These are phyloP conservation scores for Forbesichthys agassizii DNA, from an alignment of 2,113 vertebrate species.

Conservation along the genomic window DNA sequence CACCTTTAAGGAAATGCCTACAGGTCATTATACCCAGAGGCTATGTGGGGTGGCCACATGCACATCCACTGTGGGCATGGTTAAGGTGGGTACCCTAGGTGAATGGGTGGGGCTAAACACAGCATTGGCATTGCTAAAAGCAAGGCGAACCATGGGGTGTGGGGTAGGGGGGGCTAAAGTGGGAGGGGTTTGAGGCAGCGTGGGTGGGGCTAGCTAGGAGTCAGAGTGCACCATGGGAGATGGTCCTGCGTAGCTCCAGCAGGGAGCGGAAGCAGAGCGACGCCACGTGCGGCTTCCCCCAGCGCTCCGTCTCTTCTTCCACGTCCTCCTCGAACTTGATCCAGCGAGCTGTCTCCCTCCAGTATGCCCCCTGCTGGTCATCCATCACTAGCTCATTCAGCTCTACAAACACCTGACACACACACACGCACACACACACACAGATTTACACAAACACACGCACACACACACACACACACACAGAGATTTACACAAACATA, in stretches of 20 bases:
- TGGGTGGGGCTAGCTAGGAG: background rate
- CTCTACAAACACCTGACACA: slow-evolving; percentile 95
- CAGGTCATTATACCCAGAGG: no score
- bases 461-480: no score
- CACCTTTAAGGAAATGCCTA: no score
- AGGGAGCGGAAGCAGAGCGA: slow-evolving; percentile 90
- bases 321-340: slow-evolving; percentile 94
- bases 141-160: background rate
- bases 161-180: background rate
- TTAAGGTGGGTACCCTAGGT: background rate
- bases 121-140: background rate
- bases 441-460: slow-evolving; percentile 1
- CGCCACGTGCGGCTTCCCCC: slow-evolving; percentile 88
- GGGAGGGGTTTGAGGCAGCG: background rate
- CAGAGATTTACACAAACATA: no score
- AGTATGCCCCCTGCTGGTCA: slow-evolving; percentile 91
- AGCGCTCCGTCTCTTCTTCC: slow-evolving; percentile 89
- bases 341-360: slow-evolving; percentile 92
- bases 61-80: no score
- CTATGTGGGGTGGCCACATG: no score
- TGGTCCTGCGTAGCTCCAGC: slow-evolving; percentile 85
- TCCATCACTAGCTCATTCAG: slow-evolving; percentile 90
- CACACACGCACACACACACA: slow-evolving; percentile 30
- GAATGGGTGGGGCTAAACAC: background rate
- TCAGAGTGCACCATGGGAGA: slow-evolving; percentile 80